Evolutionary conservation across 53 echinoderm and acorn worm species (phyloP).

Genomic region (Arbacia lixula): DNA sequence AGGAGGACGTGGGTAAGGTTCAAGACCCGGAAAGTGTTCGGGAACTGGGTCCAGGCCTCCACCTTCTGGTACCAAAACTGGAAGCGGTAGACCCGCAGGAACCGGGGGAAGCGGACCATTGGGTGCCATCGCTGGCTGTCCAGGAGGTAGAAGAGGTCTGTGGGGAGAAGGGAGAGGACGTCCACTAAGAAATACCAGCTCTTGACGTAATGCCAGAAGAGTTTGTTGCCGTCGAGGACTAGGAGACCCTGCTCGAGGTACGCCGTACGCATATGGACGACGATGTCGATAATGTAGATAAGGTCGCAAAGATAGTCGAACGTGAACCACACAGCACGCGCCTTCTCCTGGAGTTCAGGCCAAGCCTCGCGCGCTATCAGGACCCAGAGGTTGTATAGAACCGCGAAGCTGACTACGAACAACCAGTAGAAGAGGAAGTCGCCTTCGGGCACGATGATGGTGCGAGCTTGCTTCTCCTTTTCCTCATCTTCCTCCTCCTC

Average conservation of each 20-base stretch:
- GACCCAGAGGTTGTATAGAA: conserved; percentile 90
- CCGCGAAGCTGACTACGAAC: conserved; percentile 62
- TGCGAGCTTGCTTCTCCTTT: conserved; percentile 27
- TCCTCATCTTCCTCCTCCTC: conserved; percentile 30
- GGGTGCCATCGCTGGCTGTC: conserved; percentile 27
- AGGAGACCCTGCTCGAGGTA: conserved; percentile 86
- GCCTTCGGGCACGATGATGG: conserved; percentile 74
- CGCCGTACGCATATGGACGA: conserved; percentile 78
- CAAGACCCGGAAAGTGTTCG: conserved; percentile 74
- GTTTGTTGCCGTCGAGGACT: conserved; percentile 63
- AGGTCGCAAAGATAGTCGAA: conserved; percentile 88
- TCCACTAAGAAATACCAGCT: conserved; percentile 69
- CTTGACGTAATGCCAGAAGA: conserved; percentile 67
- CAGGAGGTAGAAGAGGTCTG: conserved; percentile 82
- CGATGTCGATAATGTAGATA: conserved; percentile 81
- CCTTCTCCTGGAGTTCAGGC: conserved; percentile 74
- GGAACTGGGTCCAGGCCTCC: conserved; percentile 71
- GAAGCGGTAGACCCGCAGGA: conserved; percentile 75
- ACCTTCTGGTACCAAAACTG: conserved; percentile 71
- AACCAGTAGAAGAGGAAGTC: conserved; percentile 88
- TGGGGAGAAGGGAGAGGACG: conserved; percentile 71
- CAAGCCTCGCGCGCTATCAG: conserved; percentile 92
- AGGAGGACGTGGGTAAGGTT: conserved; percentile 80
- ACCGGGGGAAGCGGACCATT: conserved; percentile 72
- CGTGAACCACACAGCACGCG: conserved; percentile 72